A percentile compares a stretch with the other conserved stretches of the same genome.
Conservation (phyloP, 2,113 vertebrate species). For the Colistium nudipinnis region DNA sequence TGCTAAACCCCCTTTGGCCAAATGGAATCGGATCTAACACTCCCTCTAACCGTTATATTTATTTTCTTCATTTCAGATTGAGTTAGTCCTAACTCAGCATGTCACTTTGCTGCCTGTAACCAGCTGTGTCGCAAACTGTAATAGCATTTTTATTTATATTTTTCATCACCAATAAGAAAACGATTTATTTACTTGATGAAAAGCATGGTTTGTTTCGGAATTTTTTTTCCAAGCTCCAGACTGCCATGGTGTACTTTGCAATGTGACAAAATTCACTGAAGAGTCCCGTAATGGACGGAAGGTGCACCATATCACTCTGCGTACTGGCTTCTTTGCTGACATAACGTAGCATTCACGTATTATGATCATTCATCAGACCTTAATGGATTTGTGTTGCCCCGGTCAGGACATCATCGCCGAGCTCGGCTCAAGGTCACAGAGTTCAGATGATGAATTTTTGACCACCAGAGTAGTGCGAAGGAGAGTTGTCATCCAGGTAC, state of each 20-base stretch:
- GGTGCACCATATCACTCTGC: constrained; percentile 62
- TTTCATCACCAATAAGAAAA: not conserved
- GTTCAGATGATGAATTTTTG: constrained; percentile 91
- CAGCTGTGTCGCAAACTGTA: constrained; percentile 20
- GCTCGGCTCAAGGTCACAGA: constrained; percentile 87
- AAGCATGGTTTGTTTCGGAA: constrained; percentile 56
- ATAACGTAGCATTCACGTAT: constrained; percentile 15
- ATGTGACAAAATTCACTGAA: not conserved
- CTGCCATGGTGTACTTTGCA: constrained; percentile 60
- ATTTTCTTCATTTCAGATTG: constrained; percentile 46
- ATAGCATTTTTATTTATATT: constrained; percentile 4
- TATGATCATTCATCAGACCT: constrained; percentile 38
- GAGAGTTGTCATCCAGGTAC: constrained; percentile 95
- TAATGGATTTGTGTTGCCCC: constrained; percentile 79
- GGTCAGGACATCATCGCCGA: constrained; percentile 87
- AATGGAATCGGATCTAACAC: constrained; percentile 44
- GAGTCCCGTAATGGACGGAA: constrained; percentile 30
- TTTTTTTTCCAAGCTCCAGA: constrained; percentile 31
- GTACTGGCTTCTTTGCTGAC: constrained; percentile 52
- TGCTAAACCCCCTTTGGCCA: constrained; percentile 60
- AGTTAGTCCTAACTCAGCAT: constrained; percentile 64
- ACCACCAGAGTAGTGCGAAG: constrained; percentile 92
- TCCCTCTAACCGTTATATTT: constrained; percentile 36
- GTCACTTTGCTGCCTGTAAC: constrained; percentile 45
- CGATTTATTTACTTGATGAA: constrained; percentile 1